Evolutionary conservation across 2,797 vertebrate genomes (phyloP).

Genomic region (Aulostomus chinensis): DNA sequence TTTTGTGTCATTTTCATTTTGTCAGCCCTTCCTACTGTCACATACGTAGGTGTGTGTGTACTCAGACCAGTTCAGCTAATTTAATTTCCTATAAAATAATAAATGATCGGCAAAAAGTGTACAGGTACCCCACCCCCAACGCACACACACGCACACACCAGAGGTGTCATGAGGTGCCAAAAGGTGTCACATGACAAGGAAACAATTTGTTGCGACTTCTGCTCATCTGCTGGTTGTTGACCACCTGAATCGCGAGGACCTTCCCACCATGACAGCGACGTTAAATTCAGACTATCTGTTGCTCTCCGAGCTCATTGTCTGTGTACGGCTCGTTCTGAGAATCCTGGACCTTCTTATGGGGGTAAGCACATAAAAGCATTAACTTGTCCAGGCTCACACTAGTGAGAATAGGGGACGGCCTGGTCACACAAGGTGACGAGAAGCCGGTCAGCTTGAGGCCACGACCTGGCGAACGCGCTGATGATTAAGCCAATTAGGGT

Average conservation of each 20-base stretch:
- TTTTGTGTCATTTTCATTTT: too few species aligned
- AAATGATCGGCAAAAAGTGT: too few species aligned
- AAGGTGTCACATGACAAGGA: too few species aligned
- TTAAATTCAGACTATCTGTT: background rate
- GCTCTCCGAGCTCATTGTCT: slow-evolving; percentile 10
- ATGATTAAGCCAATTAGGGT: slow-evolving; percentile 67
- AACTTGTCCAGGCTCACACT: slow-evolving; percentile 42
- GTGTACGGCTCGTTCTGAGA: slow-evolving; percentile 17
- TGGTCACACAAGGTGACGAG: slow-evolving; percentile 39
- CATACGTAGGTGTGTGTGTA: too few species aligned
- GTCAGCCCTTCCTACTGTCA: too few species aligned
- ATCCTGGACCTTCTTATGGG: slow-evolving; percentile 29
- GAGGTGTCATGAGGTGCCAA: too few species aligned
- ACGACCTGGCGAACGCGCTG: slow-evolving; percentile 43
- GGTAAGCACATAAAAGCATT: slow-evolving; percentile 45
- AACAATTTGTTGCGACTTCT: too few species aligned
- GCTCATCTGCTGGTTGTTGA: background rate
- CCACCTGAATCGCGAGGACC: slow-evolving; percentile 1
- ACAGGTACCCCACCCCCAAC: too few species aligned
- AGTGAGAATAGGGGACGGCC: slow-evolving; percentile 35
- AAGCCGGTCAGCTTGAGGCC: slow-evolving; percentile 38
- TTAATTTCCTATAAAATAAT: too few species aligned
- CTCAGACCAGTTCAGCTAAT: too few species aligned
- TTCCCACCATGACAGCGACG: background rate
- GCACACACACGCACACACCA: too few species aligned